Percentiles rank a stretch among this genome's conserved stretches.
Conservation (phyloP, 2,888 invertebrate species). For the Aleiodes leptofemur region DNA sequence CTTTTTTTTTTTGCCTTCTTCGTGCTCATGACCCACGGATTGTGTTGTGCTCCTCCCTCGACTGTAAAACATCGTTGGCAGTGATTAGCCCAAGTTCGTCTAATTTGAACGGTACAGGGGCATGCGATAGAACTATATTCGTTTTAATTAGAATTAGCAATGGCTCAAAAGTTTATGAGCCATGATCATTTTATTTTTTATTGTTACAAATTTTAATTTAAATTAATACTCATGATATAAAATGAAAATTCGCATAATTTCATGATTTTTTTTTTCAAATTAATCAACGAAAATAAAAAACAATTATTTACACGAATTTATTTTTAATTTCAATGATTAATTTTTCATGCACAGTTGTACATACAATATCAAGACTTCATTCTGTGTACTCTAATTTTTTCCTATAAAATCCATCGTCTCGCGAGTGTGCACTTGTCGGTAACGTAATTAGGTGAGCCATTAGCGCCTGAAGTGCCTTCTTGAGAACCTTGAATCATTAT, state of each 20-base stretch:
- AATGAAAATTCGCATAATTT: neutral
- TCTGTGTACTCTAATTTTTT: too few species aligned
- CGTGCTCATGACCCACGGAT: slow-evolving; percentile 40
- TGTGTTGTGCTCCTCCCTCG: slow-evolving; percentile 37
- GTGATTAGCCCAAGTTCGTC: slow-evolving; percentile 58
- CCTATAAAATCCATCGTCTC: too few species aligned
- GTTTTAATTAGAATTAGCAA: slow-evolving; percentile 69
- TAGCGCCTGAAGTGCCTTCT: slow-evolving; percentile 51
- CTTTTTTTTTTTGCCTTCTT: slow-evolving; percentile 31
- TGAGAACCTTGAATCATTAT: slow-evolving; percentile 55
- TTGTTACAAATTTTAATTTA: slow-evolving; percentile 29
- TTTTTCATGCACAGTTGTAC: too few species aligned
- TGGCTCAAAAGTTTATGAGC: slow-evolving; percentile 62
- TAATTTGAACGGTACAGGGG: slow-evolving; percentile 55
- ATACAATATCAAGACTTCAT: too few species aligned
- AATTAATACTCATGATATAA: neutral
- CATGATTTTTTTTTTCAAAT: too few species aligned
- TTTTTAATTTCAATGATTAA: too few species aligned
- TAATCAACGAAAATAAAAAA: too few species aligned
- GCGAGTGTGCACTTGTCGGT: slow-evolving; percentile 43
- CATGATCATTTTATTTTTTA: slow-evolving; percentile 48
- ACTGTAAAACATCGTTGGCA: slow-evolving; percentile 41
- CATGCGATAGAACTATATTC: slow-evolving; percentile 58
- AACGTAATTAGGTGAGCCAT: slow-evolving; percentile 56
- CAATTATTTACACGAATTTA: too few species aligned